Conservation (phyloP, 2,888 invertebrate genomes). For the Venusia cambrica region DNA sequence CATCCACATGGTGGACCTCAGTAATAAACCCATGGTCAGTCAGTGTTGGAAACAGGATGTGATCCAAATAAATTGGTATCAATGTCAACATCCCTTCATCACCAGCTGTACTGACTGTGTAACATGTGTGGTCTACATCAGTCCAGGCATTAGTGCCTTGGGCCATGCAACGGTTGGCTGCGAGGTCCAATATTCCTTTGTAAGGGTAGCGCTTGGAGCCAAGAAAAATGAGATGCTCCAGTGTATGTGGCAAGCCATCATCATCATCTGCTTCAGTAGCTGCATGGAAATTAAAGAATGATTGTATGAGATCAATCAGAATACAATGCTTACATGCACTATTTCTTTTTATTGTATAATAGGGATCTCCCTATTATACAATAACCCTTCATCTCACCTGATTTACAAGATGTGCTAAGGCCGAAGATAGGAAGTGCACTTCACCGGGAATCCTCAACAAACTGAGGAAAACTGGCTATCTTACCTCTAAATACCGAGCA, state of each 20-base stretch:
- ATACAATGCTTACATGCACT: too few species aligned
- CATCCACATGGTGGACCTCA: slow-evolving; percentile 95
- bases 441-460: too few species aligned
- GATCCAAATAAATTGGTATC: slow-evolving; percentile 95
- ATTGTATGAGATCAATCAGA: not conserved
- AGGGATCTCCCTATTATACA: too few species aligned
- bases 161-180: slow-evolving; percentile 94
- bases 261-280: slow-evolving; percentile 95
- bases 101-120: slow-evolving; percentile 91
- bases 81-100: slow-evolving; percentile 92
- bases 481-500: too few species aligned
- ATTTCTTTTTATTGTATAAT: too few species aligned
- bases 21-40: slow-evolving; percentile 91
- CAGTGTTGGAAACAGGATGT: slow-evolving; percentile 91
- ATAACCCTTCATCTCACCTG: too few species aligned
- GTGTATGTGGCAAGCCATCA: slow-evolving; percentile 95
- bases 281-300: slow-evolving; percentile 54
- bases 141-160: slow-evolving; percentile 97
- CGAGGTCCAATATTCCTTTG: slow-evolving; percentile 92
- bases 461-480: too few species aligned
- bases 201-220: slow-evolving; percentile 95
- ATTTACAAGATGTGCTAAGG: too few species aligned
- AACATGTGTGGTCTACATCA: slow-evolving; percentile 92
- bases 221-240: slow-evolving; percentile 95
- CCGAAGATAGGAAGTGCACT: too few species aligned